Conservation (phyloP, 2,797 vertebrate genomes). For the Odontamblyopus lacepedii region DNA sequence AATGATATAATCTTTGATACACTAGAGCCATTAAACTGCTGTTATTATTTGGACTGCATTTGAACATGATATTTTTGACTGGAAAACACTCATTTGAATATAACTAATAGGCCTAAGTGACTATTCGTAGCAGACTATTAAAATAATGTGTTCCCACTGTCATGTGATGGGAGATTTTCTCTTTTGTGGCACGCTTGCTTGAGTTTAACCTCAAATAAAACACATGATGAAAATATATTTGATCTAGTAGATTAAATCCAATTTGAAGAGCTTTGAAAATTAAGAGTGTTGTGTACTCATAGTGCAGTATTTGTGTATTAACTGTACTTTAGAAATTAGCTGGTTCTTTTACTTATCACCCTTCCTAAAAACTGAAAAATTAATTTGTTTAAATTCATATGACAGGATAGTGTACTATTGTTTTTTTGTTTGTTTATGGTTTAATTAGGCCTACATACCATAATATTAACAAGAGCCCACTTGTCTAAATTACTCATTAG, state of each 20-base stretch:
- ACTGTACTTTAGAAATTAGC: background rate
- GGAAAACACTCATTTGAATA: conserved; percentile 51
- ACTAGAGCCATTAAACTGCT: background rate
- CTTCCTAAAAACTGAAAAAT: background rate
- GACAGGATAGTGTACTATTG: no score
- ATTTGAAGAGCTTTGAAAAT: conserved; percentile 17
- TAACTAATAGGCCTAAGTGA: conserved; percentile 46
- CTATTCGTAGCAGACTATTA: conserved; percentile 34
- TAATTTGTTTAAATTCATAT: background rate
- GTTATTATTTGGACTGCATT: background rate
- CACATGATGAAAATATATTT: conserved; percentile 16
- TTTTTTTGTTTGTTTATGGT: no score
- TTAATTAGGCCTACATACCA: no score
- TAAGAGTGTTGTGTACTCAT: background rate
- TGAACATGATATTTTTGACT: conserved; percentile 16
- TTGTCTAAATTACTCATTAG: no score
- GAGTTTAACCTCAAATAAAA: conserved; percentile 51
- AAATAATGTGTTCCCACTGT: conserved; percentile 43
- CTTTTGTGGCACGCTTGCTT: conserved; percentile 47
- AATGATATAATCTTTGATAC: background rate
- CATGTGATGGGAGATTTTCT: conserved; percentile 44
- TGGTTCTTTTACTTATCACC: background rate
- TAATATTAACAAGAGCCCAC: no score
- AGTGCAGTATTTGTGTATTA: background rate
- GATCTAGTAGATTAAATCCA: conserved; percentile 16